phyloP scores from a whole-genome alignment of 2,888 invertebrate species.

The Marasmarcha lunaedactyla region DNA sequence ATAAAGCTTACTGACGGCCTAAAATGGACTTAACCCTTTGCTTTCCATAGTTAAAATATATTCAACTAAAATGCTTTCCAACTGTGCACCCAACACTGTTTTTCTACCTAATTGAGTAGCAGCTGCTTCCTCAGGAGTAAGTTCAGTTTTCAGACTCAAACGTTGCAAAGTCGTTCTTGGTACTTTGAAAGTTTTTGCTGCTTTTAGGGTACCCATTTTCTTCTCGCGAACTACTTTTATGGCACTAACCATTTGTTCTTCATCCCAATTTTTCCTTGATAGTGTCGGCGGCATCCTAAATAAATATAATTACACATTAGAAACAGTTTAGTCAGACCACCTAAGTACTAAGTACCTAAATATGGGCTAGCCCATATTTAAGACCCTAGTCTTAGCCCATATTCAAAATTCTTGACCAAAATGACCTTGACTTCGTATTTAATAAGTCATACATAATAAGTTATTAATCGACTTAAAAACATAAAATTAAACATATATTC shows the following conservation, averaged over 20 bases:
- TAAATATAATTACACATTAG: not conserved
- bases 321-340: not conserved
- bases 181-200: conserved; percentile 9
- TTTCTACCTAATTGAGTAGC: conserved; percentile 13
- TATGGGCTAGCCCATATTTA: not conserved
- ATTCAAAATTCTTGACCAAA: not conserved
- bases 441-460: not conserved
- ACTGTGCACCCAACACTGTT: conserved; percentile 10
- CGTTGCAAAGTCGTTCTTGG: conserved; percentile 10
- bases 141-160: conserved; percentile 5
- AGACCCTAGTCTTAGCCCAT: not conserved
- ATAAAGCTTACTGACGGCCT: too few relatives aligned
- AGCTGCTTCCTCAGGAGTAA: conserved; percentile 10
- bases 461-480: conserved; percentile 6
- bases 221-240: conserved; percentile 9
- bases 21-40: too few relatives aligned
- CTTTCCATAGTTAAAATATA: conserved; percentile 12
- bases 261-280: conserved; percentile 9
- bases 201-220: conserved; percentile 12
- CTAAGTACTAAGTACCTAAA: not conserved
- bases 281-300: conserved; percentile 1
- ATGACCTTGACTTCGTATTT: not conserved
- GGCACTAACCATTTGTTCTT: conserved; percentile 8
- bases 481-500: conserved; percentile 4
- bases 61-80: conserved; percentile 7